Percentiles rank a stretch among this genome's conserved stretches.
Conservation (phyloP, 2,797 vertebrate species). For the Myiotriccus ornatus region DNA sequence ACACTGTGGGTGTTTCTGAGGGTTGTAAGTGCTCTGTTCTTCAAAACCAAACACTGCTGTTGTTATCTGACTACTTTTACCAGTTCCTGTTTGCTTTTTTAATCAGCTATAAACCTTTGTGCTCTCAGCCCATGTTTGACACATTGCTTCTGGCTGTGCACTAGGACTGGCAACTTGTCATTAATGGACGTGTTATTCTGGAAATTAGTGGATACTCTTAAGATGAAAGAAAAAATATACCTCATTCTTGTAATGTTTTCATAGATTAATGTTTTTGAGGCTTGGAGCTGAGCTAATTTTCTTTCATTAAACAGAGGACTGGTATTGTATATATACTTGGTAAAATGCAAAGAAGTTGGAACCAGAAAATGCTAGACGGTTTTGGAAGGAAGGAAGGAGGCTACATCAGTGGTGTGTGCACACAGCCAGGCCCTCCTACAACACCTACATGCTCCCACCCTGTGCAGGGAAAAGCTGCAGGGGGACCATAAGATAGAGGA, state of each 20-base stretch:
- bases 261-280: neutral
- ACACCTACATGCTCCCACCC: neutral
- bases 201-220: neutral
- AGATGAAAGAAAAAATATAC: neutral
- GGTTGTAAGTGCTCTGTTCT: rapidly evolving
- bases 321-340: neutral
- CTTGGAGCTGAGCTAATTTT: neutral
- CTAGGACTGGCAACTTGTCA: neutral
- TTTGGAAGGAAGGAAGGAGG: neutral
- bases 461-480: neutral
- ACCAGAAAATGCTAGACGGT: neutral
- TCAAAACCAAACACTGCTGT: neutral
- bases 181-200: neutral
- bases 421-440: neutral
- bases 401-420: rapidly evolving
- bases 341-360: neutral
- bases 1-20: neutral
- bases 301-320: neutral
- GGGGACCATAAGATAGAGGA: neutral
- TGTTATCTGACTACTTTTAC: neutral
- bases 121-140: neutral
- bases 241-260: neutral
- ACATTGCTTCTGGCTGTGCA: neutral
- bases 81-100: neutral
- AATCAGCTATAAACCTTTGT: neutral